Evolutionary conservation across 1,140 invertebrate genomes (phyloP).

Genomic region (Ceratina japonica): DNA sequence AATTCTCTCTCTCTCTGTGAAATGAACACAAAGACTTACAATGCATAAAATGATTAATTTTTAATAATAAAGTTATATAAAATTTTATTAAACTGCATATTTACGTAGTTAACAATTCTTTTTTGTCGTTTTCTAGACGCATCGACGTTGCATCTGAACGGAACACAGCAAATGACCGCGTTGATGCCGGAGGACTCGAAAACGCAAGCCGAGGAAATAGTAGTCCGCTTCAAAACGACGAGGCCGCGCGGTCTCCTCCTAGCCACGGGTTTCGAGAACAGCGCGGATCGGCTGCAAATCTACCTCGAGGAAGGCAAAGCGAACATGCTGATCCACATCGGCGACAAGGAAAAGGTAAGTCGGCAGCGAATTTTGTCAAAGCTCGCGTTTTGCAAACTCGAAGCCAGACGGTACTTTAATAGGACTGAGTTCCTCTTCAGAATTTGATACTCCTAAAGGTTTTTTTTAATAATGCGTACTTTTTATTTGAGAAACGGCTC

Average conservation of each 20-base stretch:
- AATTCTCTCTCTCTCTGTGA: too few species aligned
- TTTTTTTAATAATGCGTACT: background rate
- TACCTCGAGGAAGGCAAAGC: constrained; percentile 90
- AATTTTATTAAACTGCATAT: background rate
- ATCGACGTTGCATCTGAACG: constrained; percentile 92
- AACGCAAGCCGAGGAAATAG: constrained; percentile 95
- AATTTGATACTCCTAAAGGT: background rate
- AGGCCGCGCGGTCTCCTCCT: constrained; percentile 87
- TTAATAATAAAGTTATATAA: background rate
- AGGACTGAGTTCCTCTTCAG: background rate
- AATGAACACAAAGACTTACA: too few species aligned
- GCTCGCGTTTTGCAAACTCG: background rate
- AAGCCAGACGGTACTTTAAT: background rate
- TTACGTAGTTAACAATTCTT: background rate
- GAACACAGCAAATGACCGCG: constrained; percentile 91
- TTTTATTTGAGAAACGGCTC: background rate
- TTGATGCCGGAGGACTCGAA: constrained; percentile 88
- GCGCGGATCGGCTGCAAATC: constrained; percentile 89
- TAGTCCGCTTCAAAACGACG: constrained; percentile 92
- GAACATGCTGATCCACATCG: constrained; percentile 89
- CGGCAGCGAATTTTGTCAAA: background rate
- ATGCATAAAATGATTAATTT: too few species aligned
- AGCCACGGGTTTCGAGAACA: constrained; percentile 87
- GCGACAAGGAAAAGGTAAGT: constrained; percentile 90
- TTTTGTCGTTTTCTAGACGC: constrained; percentile 83